Conservation (phyloP, 2,888 invertebrate species). For the Rhorus exstirpatorius region DNA sequence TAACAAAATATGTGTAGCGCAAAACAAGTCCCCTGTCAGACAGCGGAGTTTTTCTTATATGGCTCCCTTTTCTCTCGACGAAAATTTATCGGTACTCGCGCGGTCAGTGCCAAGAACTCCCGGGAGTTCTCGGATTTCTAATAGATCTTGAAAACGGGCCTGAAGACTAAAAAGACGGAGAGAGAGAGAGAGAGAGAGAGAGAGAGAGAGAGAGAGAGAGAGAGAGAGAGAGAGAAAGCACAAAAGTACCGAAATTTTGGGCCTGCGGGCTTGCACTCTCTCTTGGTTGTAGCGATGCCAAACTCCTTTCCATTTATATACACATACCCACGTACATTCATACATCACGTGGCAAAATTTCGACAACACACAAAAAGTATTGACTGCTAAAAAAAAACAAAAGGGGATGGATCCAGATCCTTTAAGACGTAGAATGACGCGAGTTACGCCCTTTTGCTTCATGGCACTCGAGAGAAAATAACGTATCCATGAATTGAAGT, state of each 20-base stretch:
- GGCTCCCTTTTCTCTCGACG: constrained; percentile 30
- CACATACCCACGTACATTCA: constrained; percentile 8
- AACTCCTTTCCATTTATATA: constrained; percentile 15
- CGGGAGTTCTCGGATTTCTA: constrained; percentile 67
- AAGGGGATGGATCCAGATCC: constrained; percentile 1
- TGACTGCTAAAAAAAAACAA: not conserved
- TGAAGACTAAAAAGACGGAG: constrained; percentile 10
- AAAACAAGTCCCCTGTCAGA: constrained; percentile 35
- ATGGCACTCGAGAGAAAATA: not conserved
- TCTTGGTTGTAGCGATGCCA: constrained; percentile 1
- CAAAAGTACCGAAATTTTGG: constrained; percentile 43
- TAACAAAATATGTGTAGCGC: constrained; percentile 16
- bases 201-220: not conserved
- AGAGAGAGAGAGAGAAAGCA: no score
- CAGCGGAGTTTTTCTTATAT: constrained; percentile 17
- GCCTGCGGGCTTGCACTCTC: constrained; percentile 12
- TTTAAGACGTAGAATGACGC: not conserved
- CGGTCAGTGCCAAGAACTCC: constrained; percentile 67
- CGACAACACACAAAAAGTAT: not conserved
- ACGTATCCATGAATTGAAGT: not conserved
- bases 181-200: constrained; percentile 1
- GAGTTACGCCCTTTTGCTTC: not conserved
- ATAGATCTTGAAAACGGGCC: constrained; percentile 59
- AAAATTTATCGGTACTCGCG: constrained; percentile 62
- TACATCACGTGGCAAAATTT: constrained; percentile 14